phyloP scores from a whole-genome alignment of 2,113 vertebrate species.

The Anolis carolinensis region DNA sequence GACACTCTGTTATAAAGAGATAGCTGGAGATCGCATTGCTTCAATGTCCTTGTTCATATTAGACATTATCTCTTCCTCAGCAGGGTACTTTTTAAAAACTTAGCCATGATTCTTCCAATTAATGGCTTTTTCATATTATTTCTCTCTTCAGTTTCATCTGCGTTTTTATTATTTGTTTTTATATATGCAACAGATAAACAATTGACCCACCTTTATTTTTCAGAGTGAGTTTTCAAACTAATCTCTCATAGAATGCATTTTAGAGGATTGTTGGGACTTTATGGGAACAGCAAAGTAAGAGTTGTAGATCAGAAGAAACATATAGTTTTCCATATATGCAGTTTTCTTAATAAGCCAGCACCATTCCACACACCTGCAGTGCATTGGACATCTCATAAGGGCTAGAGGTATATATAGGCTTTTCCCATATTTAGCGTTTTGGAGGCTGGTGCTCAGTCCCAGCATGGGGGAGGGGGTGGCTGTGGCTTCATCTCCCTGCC shows the following conservation, averaged over 20 bases:
- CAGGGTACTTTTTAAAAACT: constrained; percentile 11
- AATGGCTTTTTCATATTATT: neutral
- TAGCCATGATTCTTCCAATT: neutral
- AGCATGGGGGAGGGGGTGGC: no score
- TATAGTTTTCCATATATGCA: no score
- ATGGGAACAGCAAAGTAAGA: neutral
- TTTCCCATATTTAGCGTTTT: no score
- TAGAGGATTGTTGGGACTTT: neutral
- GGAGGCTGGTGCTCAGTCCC: no score
- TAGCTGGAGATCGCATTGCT: neutral
- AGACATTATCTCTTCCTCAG: neutral
- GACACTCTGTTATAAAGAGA: neutral
- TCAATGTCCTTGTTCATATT: rapidly evolving
- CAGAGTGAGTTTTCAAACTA: constrained; percentile 1
- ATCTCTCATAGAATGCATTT: constrained; percentile 10
- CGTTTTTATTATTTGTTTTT: constrained; percentile 18
- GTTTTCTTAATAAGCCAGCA: no score
- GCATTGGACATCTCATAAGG: no score
- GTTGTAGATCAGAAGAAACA: neutral
- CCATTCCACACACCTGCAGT: no score
- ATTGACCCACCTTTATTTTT: constrained; percentile 47
- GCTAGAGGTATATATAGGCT: no score
- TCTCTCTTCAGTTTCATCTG: constrained; percentile 22
- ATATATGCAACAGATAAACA: constrained; percentile 46
- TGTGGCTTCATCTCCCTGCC: no score